phyloP scores from a whole-genome alignment of 2,113 vertebrate species.

The Anolis carolinensis region DNA sequence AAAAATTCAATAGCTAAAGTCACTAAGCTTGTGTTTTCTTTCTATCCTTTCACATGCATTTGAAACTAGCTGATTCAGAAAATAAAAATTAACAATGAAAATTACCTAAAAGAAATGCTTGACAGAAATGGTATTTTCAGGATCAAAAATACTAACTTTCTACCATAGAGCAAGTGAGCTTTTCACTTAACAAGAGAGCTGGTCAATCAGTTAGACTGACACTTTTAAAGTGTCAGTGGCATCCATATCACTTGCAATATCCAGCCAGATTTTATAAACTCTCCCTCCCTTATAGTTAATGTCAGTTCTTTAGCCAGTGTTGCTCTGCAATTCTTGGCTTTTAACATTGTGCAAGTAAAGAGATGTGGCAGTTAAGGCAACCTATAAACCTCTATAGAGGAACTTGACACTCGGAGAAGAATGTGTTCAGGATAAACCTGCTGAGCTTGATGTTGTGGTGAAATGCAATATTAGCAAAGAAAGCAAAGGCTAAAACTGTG shows the following conservation, averaged over 20 bases:
- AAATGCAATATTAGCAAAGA: background rate
- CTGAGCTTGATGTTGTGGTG: background rate
- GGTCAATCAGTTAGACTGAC: too few species aligned
- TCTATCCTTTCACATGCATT: too few species aligned
- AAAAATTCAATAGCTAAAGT: too few species aligned
- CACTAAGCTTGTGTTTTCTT: too few species aligned
- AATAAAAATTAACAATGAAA: too few species aligned
- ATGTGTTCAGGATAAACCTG: background rate
- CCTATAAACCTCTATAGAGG: constrained; percentile 10
- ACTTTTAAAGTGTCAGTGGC: too few species aligned
- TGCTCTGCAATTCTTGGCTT: background rate
- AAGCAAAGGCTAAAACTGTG: background rate
- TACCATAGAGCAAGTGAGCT: too few species aligned
- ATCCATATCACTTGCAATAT: background rate
- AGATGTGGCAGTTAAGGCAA: background rate
- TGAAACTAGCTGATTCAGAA: too few species aligned
- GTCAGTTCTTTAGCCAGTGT: background rate
- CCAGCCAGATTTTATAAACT: constrained; percentile 16
- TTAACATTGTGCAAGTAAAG: background rate
- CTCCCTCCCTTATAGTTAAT: background rate
- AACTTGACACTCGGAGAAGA: constrained; percentile 32
- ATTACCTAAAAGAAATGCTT: too few species aligned
- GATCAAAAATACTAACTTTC: too few species aligned
- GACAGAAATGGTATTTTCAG: too few species aligned
- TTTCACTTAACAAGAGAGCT: too few species aligned